Evolutionary conservation across 2,888 invertebrate genomes (phyloP), one percentile per base, ranked within the genome.

Genomic region (Drosophila nr. medialis): DNA sequence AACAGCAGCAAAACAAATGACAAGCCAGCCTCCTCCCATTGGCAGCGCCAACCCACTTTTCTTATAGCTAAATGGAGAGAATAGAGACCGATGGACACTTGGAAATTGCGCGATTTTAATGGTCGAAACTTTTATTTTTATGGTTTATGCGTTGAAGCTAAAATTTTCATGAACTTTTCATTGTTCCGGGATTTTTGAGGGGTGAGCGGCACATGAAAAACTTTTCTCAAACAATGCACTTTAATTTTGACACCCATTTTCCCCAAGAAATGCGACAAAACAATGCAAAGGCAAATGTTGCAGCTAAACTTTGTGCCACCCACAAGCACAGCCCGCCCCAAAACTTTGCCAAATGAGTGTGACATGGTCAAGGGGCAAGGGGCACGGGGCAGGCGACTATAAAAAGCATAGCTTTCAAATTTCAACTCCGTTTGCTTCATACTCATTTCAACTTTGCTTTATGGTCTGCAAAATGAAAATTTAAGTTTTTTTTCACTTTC

Each of bases 161-260:
- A 89, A 89, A 86, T 86, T 86, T 86, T 89, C 85, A 86, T 86
- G 89, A 86, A 86, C 90, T 86, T 86, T 86, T 90, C 90, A 86
- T 86, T 86, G 86, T 86, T 86, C 90, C 89, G 90, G 90, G 21
- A 21, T 89, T 86, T 86, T 45, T 21, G 45, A 21, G 13, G 34
- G 45, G 45, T 21, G 45, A 21, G 78, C 73, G 74, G 86, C 77
- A 56, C 64, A 80, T 72, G 36, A 36, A 55, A 75, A 89, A 86
- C 84, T 89, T 89, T 86, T 66, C 64, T 84, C 77, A 81, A 75
- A 87, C 90, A 89, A 86, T 86, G 86, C 86, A 90, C 89, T 86
- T 90, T 89, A 86, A 89, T 86, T 84, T 89, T 64, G 55, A n/a
- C 24, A 18, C 7, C 53, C 50, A 10, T 29, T 7, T 0, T 13